Percentiles rank a stretch among this genome's conserved stretches.
These are phyloP conservation scores for Drosophila barbarae DNA, from an alignment of 2,888 invertebrate genomes.

Conservation along the genomic window DNA sequence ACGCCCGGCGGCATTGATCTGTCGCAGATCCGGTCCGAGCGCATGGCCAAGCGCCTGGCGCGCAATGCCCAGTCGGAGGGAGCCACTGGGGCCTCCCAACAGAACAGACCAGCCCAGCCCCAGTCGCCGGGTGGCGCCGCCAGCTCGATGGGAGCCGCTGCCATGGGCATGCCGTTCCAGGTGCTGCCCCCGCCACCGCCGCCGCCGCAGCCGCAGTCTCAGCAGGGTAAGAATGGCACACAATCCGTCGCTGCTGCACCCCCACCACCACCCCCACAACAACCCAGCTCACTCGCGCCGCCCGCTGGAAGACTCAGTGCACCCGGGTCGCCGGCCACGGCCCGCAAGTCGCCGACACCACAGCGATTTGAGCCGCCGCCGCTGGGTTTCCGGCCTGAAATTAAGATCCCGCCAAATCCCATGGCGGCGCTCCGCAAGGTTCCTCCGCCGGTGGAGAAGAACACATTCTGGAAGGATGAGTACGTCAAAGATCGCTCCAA, in stretches of 20 bases:
- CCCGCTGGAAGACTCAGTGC: slow-evolving; percentile 71
- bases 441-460: slow-evolving; percentile 85
- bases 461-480: slow-evolving; percentile 82
- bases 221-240: slow-evolving; percentile 76
- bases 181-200: slow-evolving; percentile 81
- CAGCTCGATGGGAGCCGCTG: slow-evolving; percentile 72
- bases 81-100: slow-evolving; percentile 82
- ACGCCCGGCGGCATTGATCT: slow-evolving; percentile 95
- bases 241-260: slow-evolving; percentile 78
- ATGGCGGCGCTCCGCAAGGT: slow-evolving; percentile 86
- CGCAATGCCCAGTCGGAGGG: slow-evolving; percentile 87
- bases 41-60: slow-evolving; percentile 89
- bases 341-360: slow-evolving; percentile 80
- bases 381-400: slow-evolving; percentile 85
- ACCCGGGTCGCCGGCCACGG: slow-evolving; percentile 80
- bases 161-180: slow-evolving; percentile 71
- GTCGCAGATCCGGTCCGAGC: slow-evolving; percentile 92
- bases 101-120: slow-evolving; percentile 79
- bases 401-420: slow-evolving; percentile 87
- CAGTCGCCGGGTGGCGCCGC: slow-evolving; percentile 79
- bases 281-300: slow-evolving; percentile 79
- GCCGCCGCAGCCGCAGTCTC: slow-evolving; percentile 72
- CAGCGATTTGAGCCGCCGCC: slow-evolving; percentile 81
- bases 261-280: slow-evolving; percentile 79
- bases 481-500: slow-evolving; percentile 81